Evolutionary conservation across 1,140 invertebrate genomes (phyloP), one percentile per base, ranked within the genome.

Genomic region (Microplitis demolitor): DNA sequence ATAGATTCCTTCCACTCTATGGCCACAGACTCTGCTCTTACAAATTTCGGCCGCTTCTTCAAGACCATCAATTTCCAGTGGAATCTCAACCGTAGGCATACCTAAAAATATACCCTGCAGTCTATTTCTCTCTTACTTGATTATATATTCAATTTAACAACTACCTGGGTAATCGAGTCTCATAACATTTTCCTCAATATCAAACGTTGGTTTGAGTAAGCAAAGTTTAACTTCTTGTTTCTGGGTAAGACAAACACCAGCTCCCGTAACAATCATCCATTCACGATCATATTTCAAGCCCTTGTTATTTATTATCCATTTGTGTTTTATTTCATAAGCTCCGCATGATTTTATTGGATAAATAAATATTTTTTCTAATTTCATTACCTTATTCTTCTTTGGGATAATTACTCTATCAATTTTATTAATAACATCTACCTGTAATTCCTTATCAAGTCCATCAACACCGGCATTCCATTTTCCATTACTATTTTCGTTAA

Each of bases 281-380:
- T 94, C 90, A 77, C 97, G 89, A 85, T 99, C 97, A 84, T 94
- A 97, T 79, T 93, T 87, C 14, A 99, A 88, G 1, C 97, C 97
- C 78, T 90, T 91, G 0, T 80, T 74, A 31, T 90, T 91, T 39
- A 97, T 84, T 50, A 88, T 87, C 96, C 96, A 98, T n/a, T 84
- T 85, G 69, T 80, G 66, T 69, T 87, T 77, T 60, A 95, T 88
- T 83, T 92, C 89, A 76, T 93, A 93, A 45, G 92, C 91, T 3
- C 90, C 94, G 87, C 97, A 98, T 0, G 97, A 98, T 88, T 99
- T 99, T 2, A 99, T 90, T 2, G 97, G 97, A 88, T 96, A 99
- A 61, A 98, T 87, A 80, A 91, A 94, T 66, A 98, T 92, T 80
- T 92, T 63, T 72, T 80, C 77, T 56, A 79, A 24, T 31, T 4